phyloP scores from a whole-genome alignment of 2,797 vertebrate species.

The Macropus fuliginosus region DNA sequence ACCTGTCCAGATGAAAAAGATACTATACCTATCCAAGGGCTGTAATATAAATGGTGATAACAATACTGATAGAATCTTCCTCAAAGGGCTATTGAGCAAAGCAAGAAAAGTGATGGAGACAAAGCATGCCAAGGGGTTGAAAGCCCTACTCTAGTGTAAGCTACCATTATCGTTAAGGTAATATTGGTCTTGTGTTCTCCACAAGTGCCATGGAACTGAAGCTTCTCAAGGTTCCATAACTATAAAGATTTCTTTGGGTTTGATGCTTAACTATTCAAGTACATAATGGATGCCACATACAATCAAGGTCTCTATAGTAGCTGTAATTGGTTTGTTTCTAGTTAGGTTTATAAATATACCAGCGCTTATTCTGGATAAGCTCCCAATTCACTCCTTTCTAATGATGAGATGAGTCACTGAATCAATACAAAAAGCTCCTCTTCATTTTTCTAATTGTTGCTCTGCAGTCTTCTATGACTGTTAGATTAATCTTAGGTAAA shows the following conservation, averaged over 20 bases:
- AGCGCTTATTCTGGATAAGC: not conserved
- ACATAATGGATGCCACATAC: not conserved
- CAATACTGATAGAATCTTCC: not conserved
- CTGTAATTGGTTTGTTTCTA: not conserved
- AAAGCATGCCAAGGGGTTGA: not conserved
- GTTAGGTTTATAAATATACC: constrained; percentile 20
- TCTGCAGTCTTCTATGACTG: constrained; percentile 7
- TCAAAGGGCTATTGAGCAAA: not conserved
- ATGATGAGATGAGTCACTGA: constrained; percentile 17
- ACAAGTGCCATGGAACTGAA: not conserved
- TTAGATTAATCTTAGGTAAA: constrained; percentile 43
- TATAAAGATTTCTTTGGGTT: not conserved
- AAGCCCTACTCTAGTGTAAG: not conserved
- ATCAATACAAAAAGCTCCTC: not conserved
- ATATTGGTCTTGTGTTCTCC: not conserved
- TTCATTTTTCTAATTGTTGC: not conserved
- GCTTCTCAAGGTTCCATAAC: not conserved
- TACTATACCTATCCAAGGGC: not conserved
- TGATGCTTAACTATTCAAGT: not conserved
- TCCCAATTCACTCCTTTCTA: constrained; percentile 52
- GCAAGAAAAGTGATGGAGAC: not conserved
- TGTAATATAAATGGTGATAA: not conserved
- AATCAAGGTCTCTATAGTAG: not conserved
- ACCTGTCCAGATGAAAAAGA: not conserved
- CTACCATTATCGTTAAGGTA: not conserved